phyloP scores from a whole-genome alignment of 1,140 invertebrate species.

The Chironomus tepperi region DNA sequence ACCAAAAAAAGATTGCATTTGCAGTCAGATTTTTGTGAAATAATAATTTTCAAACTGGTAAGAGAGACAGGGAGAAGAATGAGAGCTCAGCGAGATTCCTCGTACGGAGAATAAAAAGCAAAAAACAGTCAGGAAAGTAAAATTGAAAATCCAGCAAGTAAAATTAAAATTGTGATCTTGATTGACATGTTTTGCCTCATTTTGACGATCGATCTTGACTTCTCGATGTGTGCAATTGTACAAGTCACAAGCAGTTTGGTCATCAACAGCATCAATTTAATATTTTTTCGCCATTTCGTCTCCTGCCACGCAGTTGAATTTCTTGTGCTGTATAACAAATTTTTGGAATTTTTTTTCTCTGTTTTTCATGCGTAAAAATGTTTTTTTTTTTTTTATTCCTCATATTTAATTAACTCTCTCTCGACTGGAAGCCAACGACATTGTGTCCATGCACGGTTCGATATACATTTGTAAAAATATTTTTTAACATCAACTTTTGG shows the following conservation, averaged over 20 bases:
- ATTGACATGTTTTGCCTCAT: constrained; percentile 23
- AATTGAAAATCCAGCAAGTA: not conserved
- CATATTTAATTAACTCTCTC: constrained; percentile 14
- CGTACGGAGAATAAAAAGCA: not conserved
- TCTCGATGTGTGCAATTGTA: not conserved
- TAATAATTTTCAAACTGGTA: not conserved
- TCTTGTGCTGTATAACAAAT: not conserved
- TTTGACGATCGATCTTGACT: constrained; percentile 11
- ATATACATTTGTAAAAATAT: not conserved
- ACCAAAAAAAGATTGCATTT: not conserved
- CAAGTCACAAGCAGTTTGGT: not conserved
- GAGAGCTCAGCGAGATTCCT: not conserved
- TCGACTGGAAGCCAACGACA: constrained; percentile 4
- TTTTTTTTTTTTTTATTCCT: not conserved
- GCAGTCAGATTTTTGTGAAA: not conserved
- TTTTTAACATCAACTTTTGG: not conserved
- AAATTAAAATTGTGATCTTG: constrained; percentile 10
- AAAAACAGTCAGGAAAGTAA: not conserved
- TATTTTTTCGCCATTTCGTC: no score
- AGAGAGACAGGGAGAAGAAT: not conserved
- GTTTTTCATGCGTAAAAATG: not conserved
- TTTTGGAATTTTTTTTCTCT: not conserved
- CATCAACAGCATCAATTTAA: not conserved
- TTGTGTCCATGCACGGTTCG: not conserved
- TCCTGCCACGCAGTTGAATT: not conserved